Evolutionary conservation across 2,113 vertebrate species (phyloP), one percentile per base, ranked within the genome.

Genomic region (Podarcis muralis): DNA sequence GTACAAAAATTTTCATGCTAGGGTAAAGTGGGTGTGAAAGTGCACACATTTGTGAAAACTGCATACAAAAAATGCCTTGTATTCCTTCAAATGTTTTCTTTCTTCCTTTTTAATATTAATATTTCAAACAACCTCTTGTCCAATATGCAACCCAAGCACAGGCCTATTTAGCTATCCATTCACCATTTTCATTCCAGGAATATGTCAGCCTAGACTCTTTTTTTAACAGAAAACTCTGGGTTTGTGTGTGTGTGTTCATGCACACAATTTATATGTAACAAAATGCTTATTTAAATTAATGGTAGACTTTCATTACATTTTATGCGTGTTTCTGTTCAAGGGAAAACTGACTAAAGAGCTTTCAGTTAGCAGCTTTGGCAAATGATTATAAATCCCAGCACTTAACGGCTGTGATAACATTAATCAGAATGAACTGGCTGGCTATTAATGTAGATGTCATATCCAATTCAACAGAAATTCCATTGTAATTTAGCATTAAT

Each of bases 401-500:
- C 87, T 88, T 89, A 25, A 88, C 91, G 92, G 72, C 91, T 87
- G 74, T 37, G 89, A 71, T 93, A 92, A 48, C 78, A 74, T 95
- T 90, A 82, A 95, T 93, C 93, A 92, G 89, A 89, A 68, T 80
- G 95, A 94, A 92, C 85, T 81, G 40, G 37, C 25, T 91, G 93
- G 90, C 90, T 92, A 71, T 91, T 94, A 94, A 94, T 92, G 90
- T 43, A 83, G 90, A 82, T 90, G 87, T 92, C 62, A 4, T 68
- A 37, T 74, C 65, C 89, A 90, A 97, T 93, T 94, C 87, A 81
- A 89, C 85, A 88, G 89, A 83, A 94, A 93, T 93, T 86, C 89
- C 69, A 35, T 92, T 95, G 90, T 93, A 81, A 81, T 94, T 95
- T 93, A 77, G 80, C 80, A 69, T 92, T 96, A 95, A 95, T 94